Percentiles rank a stretch among this genome's conserved stretches.
phyloP scores from a whole-genome alignment of 2,113 vertebrate species.

The Odocoileus virginianus region DNA sequence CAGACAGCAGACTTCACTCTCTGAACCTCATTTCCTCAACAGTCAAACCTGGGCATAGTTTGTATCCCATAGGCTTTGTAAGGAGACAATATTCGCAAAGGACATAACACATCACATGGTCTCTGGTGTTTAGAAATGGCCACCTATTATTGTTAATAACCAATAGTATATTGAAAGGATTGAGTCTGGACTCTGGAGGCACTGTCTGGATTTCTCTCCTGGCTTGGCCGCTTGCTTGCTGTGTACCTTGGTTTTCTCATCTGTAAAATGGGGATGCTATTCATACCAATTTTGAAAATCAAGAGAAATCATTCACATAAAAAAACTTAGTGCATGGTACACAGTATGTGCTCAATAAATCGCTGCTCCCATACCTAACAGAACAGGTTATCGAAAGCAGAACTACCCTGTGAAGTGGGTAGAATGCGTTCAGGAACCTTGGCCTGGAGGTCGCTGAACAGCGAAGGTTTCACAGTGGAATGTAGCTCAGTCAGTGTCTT shows the following conservation, averaged over 20 bases:
- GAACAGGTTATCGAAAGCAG: too few relatives aligned
- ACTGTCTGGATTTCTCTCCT: background rate
- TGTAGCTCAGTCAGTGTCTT: background rate
- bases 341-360: background rate
- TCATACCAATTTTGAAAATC: background rate
- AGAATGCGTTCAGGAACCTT: background rate
- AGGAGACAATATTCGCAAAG: rapidly evolving
- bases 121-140: background rate
- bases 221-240: background rate
- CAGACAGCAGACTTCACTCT: background rate
- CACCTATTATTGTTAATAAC: too few relatives aligned
- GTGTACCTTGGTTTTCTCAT: background rate
- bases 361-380: background rate
- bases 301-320: rapidly evolving
- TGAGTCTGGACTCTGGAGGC: background rate
- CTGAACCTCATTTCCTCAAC: background rate
- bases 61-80: rapidly evolving
- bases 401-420: background rate
- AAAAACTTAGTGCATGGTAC: background rate
- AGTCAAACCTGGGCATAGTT: rapidly evolving
- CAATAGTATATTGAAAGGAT: background rate
- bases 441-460: background rate
- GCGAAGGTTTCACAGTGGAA: too few relatives aligned
- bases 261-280: background rate
- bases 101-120: rapidly evolving